phyloP scores from a whole-genome alignment of 1,140 invertebrate species.

The Nylanderia fulva region DNA sequence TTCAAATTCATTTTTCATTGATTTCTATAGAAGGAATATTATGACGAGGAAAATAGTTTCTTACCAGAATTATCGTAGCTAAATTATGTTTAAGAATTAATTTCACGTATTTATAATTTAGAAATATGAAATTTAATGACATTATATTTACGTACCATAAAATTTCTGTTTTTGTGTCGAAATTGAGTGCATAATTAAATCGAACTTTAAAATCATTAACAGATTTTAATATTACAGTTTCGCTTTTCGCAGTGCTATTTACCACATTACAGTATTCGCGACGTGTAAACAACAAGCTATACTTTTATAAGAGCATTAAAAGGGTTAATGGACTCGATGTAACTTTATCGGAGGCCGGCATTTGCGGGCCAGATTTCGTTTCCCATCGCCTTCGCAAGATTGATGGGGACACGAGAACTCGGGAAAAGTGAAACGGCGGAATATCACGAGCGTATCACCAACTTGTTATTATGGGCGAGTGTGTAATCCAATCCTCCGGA shows the following conservation, averaged over 20 bases:
- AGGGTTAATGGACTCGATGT: neutral
- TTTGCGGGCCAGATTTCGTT: slow-evolving; percentile 12
- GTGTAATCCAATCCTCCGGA: slow-evolving; percentile 69
- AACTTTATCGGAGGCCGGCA: slow-evolving; percentile 16
- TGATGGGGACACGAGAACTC: slow-evolving; percentile 11
- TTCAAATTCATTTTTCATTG: neutral
- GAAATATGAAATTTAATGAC: neutral
- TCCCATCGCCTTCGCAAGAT: neutral
- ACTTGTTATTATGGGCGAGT: slow-evolving; percentile 63
- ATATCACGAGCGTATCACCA: slow-evolving; percentile 66
- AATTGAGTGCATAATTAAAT: neutral
- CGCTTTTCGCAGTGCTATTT: neutral
- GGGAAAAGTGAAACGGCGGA: slow-evolving; percentile 21
- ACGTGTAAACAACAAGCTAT: neutral
- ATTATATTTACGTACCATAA: neutral
- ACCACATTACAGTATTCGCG: neutral
- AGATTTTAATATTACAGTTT: neutral
- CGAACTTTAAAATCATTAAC: neutral
- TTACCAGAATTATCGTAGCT: neutral
- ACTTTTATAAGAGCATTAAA: neutral
- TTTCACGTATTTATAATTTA: neutral
- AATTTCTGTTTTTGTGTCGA: neutral
- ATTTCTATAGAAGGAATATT: neutral
- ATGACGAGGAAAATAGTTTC: neutral
- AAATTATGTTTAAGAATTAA: neutral